Evolutionary conservation across 2,888 invertebrate genomes (phyloP).

Genomic region (Dioctria linearis): DNA sequence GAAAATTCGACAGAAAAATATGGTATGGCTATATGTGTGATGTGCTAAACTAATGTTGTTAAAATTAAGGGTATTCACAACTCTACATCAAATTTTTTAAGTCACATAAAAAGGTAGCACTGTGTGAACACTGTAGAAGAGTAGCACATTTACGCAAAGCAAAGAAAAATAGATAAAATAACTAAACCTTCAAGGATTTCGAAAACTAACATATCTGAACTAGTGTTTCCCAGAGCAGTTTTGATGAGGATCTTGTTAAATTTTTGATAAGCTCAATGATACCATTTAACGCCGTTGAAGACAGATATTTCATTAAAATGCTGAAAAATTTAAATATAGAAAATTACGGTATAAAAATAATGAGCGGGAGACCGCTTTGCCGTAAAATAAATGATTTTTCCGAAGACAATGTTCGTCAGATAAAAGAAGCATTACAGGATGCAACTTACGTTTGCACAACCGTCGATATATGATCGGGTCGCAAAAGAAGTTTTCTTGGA

Average conservation of each 20-base stretch:
- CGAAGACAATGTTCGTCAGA: background rate
- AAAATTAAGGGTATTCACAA: too few species aligned
- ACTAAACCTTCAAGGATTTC: constrained; percentile 12
- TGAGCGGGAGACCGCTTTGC: too few species aligned
- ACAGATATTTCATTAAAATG: background rate
- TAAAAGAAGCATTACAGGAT: background rate
- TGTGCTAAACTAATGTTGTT: too few species aligned
- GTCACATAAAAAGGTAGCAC: background rate
- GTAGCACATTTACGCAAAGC: constrained; percentile 13
- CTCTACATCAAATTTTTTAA: too few species aligned
- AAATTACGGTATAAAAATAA: too few species aligned
- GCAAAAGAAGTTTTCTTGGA: background rate
- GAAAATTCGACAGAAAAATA: too few species aligned
- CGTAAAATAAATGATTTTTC: background rate
- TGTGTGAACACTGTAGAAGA: constrained; percentile 3
- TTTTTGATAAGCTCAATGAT: constrained; percentile 14
- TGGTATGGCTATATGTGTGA: too few species aligned
- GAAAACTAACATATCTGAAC: constrained; percentile 8
- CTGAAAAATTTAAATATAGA: too few species aligned
- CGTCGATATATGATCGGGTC: background rate
- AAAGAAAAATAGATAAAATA: constrained; percentile 11
- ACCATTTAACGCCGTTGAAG: background rate
- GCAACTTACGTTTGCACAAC: background rate
- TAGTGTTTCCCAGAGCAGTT: background rate
- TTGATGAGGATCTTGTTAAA: constrained; percentile 5